Evolutionary conservation across 30 jellyfish, hydroid and myxozoan species (phyloP), one percentile per base, ranked within the genome.

Genomic region (Catostylus mosaicus): DNA sequence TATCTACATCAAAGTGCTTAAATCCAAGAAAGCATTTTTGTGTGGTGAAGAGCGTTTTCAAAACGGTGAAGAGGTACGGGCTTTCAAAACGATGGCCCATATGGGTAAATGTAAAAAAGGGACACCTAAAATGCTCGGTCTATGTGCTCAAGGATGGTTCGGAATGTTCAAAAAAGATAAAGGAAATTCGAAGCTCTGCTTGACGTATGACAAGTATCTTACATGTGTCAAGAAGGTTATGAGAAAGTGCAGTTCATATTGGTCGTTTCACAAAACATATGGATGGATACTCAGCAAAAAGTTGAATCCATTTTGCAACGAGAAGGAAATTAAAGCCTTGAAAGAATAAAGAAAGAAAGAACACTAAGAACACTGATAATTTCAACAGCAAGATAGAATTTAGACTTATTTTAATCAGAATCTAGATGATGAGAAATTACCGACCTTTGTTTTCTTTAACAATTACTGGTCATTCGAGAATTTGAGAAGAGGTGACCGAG

Each of bases 211-310:
- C 20, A 4, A 59, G 8, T 22, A 27, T 59, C 3, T 18, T 2
- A 23, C 10, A 3, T 59, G 71, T 18, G 38, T 26, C 11, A 59
- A 59, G 71, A 2, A 2, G 40, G 40, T 59, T 5, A 59, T 59
- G n/a, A 18, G 26, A 20, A n/a, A 24, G 12, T 59, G 71, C 71
- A 59, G 40, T 59, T 59, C 71, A 37, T n/a, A n/a, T n/a, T n/a
- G n/a, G n/a, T n/a, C n/a, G 19, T 24, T 59, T 23, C 38, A 59
- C n/a, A 23, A 59, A 59, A 23, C 7, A 3, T n/a, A n/a, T 4
- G 11, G n/a, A 36, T 59, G 71, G 71, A 23, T 23, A 8, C 24
- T 59, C 38, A 59, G 26, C 37, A 59, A 59, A 59, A 37, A 59
- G 4, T 26, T 59, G 12, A 59, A 59, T 27, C 71, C 71, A 27